phyloP scores from a whole-genome alignment of 1,140 invertebrate species.

The Hyphantria cunea region DNA sequence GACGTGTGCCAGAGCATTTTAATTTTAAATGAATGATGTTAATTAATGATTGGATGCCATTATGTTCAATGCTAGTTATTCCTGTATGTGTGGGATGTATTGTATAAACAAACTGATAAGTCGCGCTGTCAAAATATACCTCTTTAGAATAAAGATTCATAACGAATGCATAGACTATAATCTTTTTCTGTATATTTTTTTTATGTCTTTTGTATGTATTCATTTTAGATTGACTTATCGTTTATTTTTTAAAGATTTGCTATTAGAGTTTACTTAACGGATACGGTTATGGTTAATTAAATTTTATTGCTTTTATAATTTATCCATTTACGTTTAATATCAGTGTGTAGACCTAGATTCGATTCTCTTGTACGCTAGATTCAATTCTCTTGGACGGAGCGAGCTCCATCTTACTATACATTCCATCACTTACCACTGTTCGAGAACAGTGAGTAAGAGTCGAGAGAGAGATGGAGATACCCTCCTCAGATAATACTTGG shows the following conservation, averaged over 20 bases:
- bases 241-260: background rate
- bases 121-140: background rate
- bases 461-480: no score
- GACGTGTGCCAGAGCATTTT: slow-evolving; percentile 12
- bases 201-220: background rate
- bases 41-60: slow-evolving; percentile 5
- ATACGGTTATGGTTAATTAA: no score
- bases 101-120: background rate
- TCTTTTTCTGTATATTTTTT: background rate
- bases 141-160: background rate
- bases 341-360: no score
- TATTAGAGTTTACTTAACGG: no score
- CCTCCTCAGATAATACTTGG: no score
- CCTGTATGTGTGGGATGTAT: background rate
- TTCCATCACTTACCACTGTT: no score
- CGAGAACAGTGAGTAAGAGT: no score
- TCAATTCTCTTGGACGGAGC: no score
- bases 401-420: no score
- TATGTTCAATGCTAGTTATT: slow-evolving; percentile 7
- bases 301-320: no score
- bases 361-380: no score
- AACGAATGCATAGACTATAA: slow-evolving; percentile 3
- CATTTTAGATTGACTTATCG: background rate
- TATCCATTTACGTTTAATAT: no score
- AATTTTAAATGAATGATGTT: slow-evolving; percentile 6